Base-by-base conservation (phyloP, 1,140 invertebrate species). In the Hermetia illucens region DNA sequence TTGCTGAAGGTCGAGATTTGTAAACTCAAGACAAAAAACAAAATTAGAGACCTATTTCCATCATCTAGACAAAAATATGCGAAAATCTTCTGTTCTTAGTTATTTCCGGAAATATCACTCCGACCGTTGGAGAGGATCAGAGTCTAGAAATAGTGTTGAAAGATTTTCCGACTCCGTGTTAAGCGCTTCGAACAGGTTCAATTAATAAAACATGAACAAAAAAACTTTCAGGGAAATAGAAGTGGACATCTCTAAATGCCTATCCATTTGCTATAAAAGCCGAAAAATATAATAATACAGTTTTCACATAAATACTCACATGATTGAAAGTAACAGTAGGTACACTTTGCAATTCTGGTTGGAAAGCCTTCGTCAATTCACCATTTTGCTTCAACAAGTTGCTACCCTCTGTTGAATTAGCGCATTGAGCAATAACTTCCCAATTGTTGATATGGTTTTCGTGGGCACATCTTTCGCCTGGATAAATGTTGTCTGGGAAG, bases 301-400 rank as follows among this genome's bases (percentile, higher is more conserved):
- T n/a, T n/a, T n/a, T n/a, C n/a, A n/a, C n/a, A n/a, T 12, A 33
- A 49, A 33, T 40, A 48, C 43, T 47, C 39, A 63, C 60, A 40
- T 64, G 45, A 21, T 68, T 64, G 46, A 70, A 67, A 5, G 63
- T 54, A 18, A 71, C 54, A 21, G 65, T 68, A 36, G 69, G 69
- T n/a, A 71, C 68, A 15, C 51, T 59, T 31, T 42, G 53, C 17
- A 71, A 47, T 21, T 61, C 54, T 24, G 64, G 53, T 38, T 59
- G 50, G 4, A 70, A 48, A 3, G 44, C 44, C 9, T 48, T 41
- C 2, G 68, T 71, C 15, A 47, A 36, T 19, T 63, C 52, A 5
- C 68, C 68, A 3, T 58, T 50, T 40, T 53, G 52, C 9, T 54
- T 54, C 5, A 70, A 51, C 15, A 60, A 51, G 5, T 53, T 38